A percentile compares a stretch with the other conserved stretches of the same genome.
Evolutionary conservation across 2,797 vertebrate genomes (phyloP).

Genomic region (Ctenosaura bakeri): DNA sequence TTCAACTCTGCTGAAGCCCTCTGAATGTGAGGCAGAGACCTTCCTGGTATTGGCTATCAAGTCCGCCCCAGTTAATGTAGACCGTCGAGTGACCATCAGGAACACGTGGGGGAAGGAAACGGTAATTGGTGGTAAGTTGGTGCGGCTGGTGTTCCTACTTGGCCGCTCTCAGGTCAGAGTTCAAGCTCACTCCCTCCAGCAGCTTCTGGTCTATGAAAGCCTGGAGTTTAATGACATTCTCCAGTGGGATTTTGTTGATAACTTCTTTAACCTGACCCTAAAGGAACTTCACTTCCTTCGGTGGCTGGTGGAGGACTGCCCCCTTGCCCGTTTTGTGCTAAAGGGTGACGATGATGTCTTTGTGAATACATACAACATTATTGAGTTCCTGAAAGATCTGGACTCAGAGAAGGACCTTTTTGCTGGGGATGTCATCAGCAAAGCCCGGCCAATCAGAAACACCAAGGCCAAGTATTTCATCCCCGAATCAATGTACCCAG

Average conservation of each 20-base stretch:
- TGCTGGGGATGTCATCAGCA: conserved; percentile 80
- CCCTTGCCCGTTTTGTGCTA: conserved; percentile 73
- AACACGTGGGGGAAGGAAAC: conserved; percentile 81
- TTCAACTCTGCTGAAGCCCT: conserved; percentile 74
- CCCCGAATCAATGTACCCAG: conserved; percentile 78
- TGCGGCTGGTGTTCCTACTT: conserved; percentile 81
- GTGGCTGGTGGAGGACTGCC: conserved; percentile 79
- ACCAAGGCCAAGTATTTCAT: conserved; percentile 83
- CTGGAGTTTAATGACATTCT: conserved; percentile 80
- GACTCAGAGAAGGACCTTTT: conserved; percentile 79
- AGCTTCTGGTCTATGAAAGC: conserved; percentile 80
- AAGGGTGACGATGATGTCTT: conserved; percentile 86
- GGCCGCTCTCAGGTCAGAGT: conserved; percentile 67
- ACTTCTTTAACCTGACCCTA: conserved; percentile 85
- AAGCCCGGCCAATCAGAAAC: conserved; percentile 80
- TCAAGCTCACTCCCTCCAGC: conserved; percentile 69
- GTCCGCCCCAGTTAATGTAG: conserved; percentile 79
- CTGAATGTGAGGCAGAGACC: conserved; percentile 71
- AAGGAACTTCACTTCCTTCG: conserved; percentile 85
- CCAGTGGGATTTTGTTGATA: conserved; percentile 84
- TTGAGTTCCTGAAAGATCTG: conserved; percentile 79
- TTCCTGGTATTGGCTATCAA: conserved; percentile 83
- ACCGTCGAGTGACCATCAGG: conserved; percentile 78
- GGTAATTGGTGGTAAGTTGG: conserved; percentile 36
- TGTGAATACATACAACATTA: conserved; percentile 80